phyloP scores from a whole-genome alignment of 2,113 vertebrate genomes.

The Spilogale gracilis region DNA sequence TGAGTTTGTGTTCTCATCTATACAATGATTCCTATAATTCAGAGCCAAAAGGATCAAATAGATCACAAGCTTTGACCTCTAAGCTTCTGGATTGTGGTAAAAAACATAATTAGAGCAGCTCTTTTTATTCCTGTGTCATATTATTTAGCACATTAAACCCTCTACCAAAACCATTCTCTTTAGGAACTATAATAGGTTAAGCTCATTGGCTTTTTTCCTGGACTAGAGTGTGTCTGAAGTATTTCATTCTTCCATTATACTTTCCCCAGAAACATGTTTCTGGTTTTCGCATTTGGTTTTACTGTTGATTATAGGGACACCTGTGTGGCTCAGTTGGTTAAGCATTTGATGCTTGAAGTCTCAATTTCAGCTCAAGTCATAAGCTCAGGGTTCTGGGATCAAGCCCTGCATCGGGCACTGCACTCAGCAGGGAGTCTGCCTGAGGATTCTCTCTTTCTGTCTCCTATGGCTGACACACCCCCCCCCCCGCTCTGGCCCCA shows the following conservation, averaged over 20 bases:
- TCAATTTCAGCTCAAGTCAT: neutral
- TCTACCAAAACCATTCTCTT: neutral
- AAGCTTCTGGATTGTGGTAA: neutral
- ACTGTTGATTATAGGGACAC: neutral
- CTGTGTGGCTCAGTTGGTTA: neutral
- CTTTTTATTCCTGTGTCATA: neutral
- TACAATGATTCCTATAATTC: neutral
- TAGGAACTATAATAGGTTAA: neutral
- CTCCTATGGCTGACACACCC: neutral
- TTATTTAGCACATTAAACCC: neutral
- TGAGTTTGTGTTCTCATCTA: neutral
- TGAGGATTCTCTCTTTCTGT: neutral
- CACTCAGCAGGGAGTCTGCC: neutral
- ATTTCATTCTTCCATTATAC: neutral
- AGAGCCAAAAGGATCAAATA: neutral
- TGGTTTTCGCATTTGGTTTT: neutral
- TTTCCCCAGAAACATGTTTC: neutral
- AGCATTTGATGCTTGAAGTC: neutral
- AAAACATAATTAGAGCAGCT: neutral
- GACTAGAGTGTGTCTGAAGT: neutral
- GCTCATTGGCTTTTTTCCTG: neutral
- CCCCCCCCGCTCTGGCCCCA: accelerated
- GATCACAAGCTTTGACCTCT: neutral
- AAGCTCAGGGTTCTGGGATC: neutral
- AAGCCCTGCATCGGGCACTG: neutral